These are phyloP conservation scores for Caenorhabditis inopinata DNA, from an alignment of 1,140 invertebrate species.

Conservation along the genomic window DNA sequence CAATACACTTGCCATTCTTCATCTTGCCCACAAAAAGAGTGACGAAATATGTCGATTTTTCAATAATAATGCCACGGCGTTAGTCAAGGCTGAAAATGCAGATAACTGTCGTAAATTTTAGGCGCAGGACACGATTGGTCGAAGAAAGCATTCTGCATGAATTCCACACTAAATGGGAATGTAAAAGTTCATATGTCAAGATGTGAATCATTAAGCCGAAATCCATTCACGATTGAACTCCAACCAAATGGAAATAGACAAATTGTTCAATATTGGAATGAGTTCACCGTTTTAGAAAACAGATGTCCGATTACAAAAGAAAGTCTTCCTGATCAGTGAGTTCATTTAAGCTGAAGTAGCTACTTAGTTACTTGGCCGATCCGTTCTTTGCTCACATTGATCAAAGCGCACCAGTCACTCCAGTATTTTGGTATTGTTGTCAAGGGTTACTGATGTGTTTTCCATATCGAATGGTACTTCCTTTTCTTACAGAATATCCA, in stretches of 20 bases:
- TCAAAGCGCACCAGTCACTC: too few relatives aligned
- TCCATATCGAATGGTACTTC: too few relatives aligned
- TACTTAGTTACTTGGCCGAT: too few relatives aligned
- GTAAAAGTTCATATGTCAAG: neutral
- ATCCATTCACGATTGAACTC: neutral
- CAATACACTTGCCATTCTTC: neutral
- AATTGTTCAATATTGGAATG: neutral
- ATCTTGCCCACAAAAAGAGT: neutral
- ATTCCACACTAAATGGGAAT: neutral
- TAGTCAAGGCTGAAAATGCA: neutral
- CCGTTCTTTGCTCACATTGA: too few relatives aligned
- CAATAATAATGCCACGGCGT: neutral
- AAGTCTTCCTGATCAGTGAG: neutral
- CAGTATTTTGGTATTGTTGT: too few relatives aligned
- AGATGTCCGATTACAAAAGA: neutral
- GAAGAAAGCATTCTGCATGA: neutral
- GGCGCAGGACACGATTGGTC: neutral
- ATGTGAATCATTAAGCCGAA: neutral
- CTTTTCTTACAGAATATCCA: too few relatives aligned
- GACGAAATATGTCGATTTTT: neutral
- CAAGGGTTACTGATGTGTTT: too few relatives aligned
- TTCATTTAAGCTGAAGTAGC: too few relatives aligned
- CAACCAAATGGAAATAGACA: neutral
- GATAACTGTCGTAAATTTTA: neutral
- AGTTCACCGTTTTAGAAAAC: neutral